A percentile compares a stretch with the other conserved stretches of the same genome.
Evolutionary conservation across 2,113 vertebrate genomes (phyloP).

Genomic region (Machaerirhynchus nigripectus): DNA sequence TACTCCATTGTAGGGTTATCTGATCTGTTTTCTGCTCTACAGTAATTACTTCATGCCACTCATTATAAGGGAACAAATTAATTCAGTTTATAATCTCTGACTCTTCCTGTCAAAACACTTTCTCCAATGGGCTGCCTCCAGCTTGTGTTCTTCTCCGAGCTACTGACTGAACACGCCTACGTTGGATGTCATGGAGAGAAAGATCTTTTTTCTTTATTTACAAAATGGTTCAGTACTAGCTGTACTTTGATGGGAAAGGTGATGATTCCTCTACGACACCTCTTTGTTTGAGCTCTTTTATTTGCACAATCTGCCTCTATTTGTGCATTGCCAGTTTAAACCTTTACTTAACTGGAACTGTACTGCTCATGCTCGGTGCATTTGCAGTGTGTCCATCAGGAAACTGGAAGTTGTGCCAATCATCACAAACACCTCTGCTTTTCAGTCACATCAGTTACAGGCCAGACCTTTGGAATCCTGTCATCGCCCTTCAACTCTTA

Average conservation of each 20-base stretch:
- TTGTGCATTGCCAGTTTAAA: not conserved
- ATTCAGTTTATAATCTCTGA: not conserved
- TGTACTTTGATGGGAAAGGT: not conserved
- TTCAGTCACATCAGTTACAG: not conserved
- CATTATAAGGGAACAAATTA: not conserved
- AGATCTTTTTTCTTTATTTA: not conserved
- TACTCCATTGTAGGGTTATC: not conserved
- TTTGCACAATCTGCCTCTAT: not conserved
- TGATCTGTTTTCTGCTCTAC: not conserved
- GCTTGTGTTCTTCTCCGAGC: not conserved
- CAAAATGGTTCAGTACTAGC: not conserved
- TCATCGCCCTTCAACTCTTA: not conserved
- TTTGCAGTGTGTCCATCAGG: not conserved
- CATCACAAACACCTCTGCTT: not conserved
- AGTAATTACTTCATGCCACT: not conserved
- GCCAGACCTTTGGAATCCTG: not conserved
- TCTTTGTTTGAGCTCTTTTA: not conserved
- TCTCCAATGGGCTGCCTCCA: not conserved
- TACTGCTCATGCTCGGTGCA: not conserved
- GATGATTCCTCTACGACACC: not conserved
- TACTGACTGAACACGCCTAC: fast-evolving
- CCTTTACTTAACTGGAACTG: not conserved
- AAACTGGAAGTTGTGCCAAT: not conserved
- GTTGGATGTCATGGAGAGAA: not conserved
- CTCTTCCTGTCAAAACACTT: not conserved